Conservation (phyloP, 2,888 invertebrate species). For the Hololepta plana region DNA sequence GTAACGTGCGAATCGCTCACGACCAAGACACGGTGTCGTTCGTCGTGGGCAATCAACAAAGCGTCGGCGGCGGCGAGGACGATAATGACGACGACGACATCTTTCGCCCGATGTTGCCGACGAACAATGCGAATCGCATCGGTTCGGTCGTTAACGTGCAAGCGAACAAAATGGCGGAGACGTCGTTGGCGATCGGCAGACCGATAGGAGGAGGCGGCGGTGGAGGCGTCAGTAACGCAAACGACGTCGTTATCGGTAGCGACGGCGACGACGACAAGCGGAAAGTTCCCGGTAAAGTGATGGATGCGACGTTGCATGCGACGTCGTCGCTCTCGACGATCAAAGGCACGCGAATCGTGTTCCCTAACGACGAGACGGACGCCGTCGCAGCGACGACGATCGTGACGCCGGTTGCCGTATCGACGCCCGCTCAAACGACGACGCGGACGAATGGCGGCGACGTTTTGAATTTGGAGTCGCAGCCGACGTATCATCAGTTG, state of each 20-base stretch:
- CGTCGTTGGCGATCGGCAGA: too few relatives aligned
- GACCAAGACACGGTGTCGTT: constrained; percentile 45
- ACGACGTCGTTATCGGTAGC: too few relatives aligned
- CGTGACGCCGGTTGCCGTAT: constrained; percentile 1
- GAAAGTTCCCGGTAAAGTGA: constrained; percentile 27
- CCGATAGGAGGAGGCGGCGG: constrained; percentile 17
- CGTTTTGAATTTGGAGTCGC: constrained; percentile 23
- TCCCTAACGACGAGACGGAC: constrained; percentile 20
- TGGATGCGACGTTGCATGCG: constrained; percentile 20
- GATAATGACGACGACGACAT: too few relatives aligned
- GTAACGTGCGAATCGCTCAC: constrained; percentile 42
- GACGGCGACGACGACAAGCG: too few relatives aligned
- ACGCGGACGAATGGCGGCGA: constrained; percentile 13
- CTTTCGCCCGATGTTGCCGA: too few relatives aligned
- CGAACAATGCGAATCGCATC: too few relatives aligned
- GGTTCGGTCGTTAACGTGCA: too few relatives aligned
- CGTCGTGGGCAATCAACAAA: constrained; percentile 43
- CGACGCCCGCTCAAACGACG: constrained; percentile 6
- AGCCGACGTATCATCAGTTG: constrained; percentile 27
- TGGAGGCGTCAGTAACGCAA: constrained; percentile 26
- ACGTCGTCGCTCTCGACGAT: constrained; percentile 10
- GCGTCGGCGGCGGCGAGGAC: constrained; percentile 28
- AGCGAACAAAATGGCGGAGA: too few relatives aligned
- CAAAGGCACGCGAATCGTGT: constrained; percentile 20
- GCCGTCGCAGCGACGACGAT: constrained; percentile 5